phyloP scores from a whole-genome alignment of 2,113 vertebrate genomes.

The Eonycteris spelaea region DNA sequence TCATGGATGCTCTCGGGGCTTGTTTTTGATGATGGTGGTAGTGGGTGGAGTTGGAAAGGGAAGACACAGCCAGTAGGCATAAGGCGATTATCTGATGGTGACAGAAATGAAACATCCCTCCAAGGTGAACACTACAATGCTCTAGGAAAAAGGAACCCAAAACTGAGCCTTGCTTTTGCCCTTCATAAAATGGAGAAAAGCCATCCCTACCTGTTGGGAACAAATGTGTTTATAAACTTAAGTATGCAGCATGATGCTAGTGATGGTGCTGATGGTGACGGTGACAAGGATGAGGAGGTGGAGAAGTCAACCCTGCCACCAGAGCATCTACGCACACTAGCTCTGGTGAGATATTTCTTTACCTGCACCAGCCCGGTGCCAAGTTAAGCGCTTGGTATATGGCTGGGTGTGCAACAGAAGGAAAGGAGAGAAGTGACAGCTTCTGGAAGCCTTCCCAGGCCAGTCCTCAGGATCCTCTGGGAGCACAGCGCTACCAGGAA shows the following conservation, averaged over 20 bases:
- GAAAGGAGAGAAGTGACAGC: background rate
- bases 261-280: too few relatives aligned
- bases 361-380: background rate
- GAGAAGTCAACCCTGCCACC: background rate
- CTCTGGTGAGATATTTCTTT: background rate
- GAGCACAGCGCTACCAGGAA: background rate
- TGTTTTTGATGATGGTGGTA: background rate
- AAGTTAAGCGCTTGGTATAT: background rate
- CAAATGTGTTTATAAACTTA: background rate
- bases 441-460: background rate
- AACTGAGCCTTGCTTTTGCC: background rate
- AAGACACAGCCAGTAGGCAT: background rate
- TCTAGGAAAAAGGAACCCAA: conserved; percentile 22
- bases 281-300: background rate
- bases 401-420: background rate
- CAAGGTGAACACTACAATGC: background rate
- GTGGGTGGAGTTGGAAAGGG: background rate
- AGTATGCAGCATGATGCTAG: background rate
- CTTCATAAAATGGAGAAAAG: background rate
- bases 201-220: background rate
- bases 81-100: background rate
- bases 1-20: background rate
- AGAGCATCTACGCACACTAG: background rate
- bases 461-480: background rate
- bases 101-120: background rate